phyloP scores from a whole-genome alignment of 1,140 invertebrate genomes.

The Drosophila biarmipes region DNA sequence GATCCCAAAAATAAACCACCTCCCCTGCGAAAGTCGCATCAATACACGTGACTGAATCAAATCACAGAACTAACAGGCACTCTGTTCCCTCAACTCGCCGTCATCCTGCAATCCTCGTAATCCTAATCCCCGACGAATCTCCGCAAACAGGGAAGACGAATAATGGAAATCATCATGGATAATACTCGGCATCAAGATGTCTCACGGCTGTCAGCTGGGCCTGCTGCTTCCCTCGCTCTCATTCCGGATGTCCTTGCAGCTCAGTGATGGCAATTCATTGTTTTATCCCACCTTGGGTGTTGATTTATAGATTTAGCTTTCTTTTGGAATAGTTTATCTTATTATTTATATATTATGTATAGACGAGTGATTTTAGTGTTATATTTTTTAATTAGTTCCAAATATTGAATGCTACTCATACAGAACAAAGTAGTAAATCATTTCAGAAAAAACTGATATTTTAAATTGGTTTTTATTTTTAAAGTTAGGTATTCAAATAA shows the following conservation, averaged over 20 bases:
- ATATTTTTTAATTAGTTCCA: no score
- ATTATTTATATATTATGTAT: no score
- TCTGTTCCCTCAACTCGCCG: constrained; percentile 10
- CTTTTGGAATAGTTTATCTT: no score
- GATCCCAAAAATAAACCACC: not conserved
- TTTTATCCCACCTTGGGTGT: not conserved
- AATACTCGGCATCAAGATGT: constrained; percentile 41
- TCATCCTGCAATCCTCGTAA: constrained; percentile 25
- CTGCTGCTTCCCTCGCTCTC: not conserved
- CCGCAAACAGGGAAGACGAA: constrained; percentile 28
- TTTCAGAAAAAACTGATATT: no score
- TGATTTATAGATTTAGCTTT: no score
- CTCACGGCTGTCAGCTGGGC: constrained; percentile 44
- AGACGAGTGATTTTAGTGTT: no score
- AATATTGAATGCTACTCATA: no score
- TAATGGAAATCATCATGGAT: constrained; percentile 52
- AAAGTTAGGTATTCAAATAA: no score
- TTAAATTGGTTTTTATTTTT: no score
- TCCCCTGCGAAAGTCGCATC: not conserved
- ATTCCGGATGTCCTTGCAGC: not conserved
- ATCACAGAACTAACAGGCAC: constrained; percentile 23
- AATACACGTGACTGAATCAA: constrained; percentile 29
- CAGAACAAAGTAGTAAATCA: no score
- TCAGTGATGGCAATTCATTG: not conserved
- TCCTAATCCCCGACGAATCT: constrained; percentile 30